Base-by-base conservation (phyloP, 1,140 invertebrate species). In the Drosophila burlai region DNA sequence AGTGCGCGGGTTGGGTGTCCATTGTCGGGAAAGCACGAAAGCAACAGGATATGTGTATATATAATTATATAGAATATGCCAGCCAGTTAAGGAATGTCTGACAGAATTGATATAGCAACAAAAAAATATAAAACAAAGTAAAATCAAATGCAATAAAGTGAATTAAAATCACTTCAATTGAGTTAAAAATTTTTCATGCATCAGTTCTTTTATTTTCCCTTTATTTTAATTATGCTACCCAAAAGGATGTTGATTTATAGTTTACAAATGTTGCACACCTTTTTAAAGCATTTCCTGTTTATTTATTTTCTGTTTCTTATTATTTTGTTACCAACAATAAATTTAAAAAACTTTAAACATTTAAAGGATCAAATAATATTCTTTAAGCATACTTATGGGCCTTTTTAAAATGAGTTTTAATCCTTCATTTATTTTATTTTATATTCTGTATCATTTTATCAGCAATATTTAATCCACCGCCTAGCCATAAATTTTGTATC, bases 41-140 rank as follows among this genome's bases (percentile, higher is more conserved):
- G 74, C 74, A 77, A 69, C 75, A 61, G 75, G 54, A 77, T 69
- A 69, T 77, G 52, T 60, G 24, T 49, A 18, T 36, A 42, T 34
- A 71, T 50, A 73, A 59, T 73, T 60, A 61, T 36, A 73, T 43
- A 47, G 68, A 71, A 73, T 72, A 49, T 38, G 38, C 38, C 55
- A 61, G 45, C 42, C 38, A 72, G 29, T 60, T 73, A 55, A 16
- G 46, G 45, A 47, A 71, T 60, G 67, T 2, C 43, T 49, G 43
- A 49, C 43, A 72, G 43, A 21, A 42, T 18, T 34, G 36, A 42
- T 36, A 34, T 8, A 9, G 1, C 13, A 31, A 31, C 9, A 46
- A 31, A 24, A 18, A 50, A 31, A 3, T 29, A 7, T 31, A 40
- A 31, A 55, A 55, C 31, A 21, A 47, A 47, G 42, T 21, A 38